Conservation (phyloP, 2,113 vertebrate species). For the Prietella phreatophila region DNA sequence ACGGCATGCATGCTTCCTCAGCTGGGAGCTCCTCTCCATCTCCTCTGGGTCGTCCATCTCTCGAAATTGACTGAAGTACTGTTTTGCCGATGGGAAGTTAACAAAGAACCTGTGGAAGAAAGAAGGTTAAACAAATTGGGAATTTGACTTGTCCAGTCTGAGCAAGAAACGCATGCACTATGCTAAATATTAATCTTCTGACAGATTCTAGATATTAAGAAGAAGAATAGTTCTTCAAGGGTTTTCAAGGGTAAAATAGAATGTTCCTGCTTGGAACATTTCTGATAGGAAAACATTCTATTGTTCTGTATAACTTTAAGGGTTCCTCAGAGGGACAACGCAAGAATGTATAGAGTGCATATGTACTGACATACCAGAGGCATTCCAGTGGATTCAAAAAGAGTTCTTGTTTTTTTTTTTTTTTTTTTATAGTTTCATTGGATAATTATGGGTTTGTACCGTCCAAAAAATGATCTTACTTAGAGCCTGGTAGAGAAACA, state of each 20-base stretch:
- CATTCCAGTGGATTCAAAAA: neutral
- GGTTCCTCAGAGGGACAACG: neutral
- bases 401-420: neutral
- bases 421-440: neutral
- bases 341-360: neutral
- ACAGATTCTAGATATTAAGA: neutral
- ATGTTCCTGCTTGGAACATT: neutral
- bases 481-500: neutral
- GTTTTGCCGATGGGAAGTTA: conserved; percentile 94
- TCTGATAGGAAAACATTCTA: neutral
- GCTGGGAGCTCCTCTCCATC: conserved; percentile 76
- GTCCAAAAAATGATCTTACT: neutral
- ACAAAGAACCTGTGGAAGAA: conserved; percentile 85
- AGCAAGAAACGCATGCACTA: neutral
- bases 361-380: neutral
- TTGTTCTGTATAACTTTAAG: neutral
- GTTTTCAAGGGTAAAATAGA: neutral
- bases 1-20: conserved; percentile 86
- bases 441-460: neutral
- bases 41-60: conserved; percentile 75
- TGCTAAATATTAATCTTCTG: neutral
- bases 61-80: conserved; percentile 96
- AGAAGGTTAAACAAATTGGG: neutral
- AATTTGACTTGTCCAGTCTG: neutral
- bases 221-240: neutral